Percentiles rank a stretch among this genome's conserved stretches.
phyloP scores from a whole-genome alignment of 37 sponge, comb jelly and placozoan genomes.

The Hexactinellida sp. region DNA sequence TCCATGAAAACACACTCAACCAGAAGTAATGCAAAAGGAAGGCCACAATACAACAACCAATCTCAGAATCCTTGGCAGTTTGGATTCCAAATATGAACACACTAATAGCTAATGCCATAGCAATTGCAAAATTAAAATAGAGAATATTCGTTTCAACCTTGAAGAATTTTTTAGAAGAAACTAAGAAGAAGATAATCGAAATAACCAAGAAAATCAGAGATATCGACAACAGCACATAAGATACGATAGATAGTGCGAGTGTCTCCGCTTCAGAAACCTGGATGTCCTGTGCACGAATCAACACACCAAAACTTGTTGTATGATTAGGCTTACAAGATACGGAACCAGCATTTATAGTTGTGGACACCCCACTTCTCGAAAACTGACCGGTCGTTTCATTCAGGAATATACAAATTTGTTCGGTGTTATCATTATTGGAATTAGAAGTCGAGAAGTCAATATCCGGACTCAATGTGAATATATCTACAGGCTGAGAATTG shows the following conservation, averaged over 20 bases:
- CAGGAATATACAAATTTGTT: background rate
- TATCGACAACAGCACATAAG: background rate
- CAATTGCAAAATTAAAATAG: background rate
- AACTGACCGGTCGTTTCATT: background rate
- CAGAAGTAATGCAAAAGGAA: background rate
- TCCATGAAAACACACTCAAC: conserved; percentile 17
- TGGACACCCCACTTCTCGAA: background rate
- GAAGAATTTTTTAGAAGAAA: background rate
- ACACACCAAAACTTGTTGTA: background rate
- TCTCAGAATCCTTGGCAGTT: background rate
- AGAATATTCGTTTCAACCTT: conserved; percentile 4
- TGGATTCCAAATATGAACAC: conserved; percentile 11
- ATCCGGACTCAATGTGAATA: no score
- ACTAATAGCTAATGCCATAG: background rate
- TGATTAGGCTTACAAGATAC: background rate
- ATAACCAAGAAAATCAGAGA: background rate
- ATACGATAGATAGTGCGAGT: background rate
- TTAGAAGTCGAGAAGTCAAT: no score
- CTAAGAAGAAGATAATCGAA: background rate
- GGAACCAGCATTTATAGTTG: background rate
- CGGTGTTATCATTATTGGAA: background rate
- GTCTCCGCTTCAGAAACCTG: background rate
- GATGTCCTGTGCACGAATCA: background rate
- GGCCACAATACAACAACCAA: background rate
- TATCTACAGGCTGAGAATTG: no score